Evolutionary conservation across 2,888 invertebrate genomes (phyloP), one percentile per base, ranked within the genome.

Genomic region (Cybosia mesomella): DNA sequence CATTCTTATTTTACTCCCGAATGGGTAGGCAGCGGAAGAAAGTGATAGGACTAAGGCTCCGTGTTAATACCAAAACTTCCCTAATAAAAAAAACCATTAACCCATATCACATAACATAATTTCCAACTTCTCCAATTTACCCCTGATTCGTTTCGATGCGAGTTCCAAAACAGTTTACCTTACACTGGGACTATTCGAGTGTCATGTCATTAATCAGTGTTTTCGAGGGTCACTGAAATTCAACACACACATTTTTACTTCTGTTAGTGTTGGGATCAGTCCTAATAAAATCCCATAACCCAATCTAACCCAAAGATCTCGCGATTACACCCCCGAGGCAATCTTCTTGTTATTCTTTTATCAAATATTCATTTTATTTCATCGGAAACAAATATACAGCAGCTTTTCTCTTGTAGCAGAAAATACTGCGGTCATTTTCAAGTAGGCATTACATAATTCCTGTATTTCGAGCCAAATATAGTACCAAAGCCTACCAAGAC

Each of bases 401-500:
- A 2, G n/a, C 9, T 9, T 7, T 36, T 58, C 15, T 10, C 32
- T 13, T 21, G 21, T 22, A 36, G 3, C 34, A 36, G 0, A 13
- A 58, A 34, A 58, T 13, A 32, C 13, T 21, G 13, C 24, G 49
- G 18, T 13, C 32, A 32, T 58, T 64, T 64, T 43, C 13, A 1
- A 8, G 22, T 11, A 64, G 9, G 9, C 32, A 13, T 64, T 58
- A 18, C 43, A 43, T 49, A 28, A 24, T 28, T 15, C 24, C 15
- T 58, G 18, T 58, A 28, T 21, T 58, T 18, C 21, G 15, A 28
- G 3, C 28, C 28, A 28, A 58, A 43, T 39, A 36, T 36, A 36
- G 39, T 39, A 28, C n/a, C 7, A 22, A 58, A 58, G 28, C 39
- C 28, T 64, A 21, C 22, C 57, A 58, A 36, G 64, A 64, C 43